These are phyloP conservation scores for Aphelinus atriplicis DNA, from an alignment of 1,140 invertebrate species.

Conservation along the genomic window DNA sequence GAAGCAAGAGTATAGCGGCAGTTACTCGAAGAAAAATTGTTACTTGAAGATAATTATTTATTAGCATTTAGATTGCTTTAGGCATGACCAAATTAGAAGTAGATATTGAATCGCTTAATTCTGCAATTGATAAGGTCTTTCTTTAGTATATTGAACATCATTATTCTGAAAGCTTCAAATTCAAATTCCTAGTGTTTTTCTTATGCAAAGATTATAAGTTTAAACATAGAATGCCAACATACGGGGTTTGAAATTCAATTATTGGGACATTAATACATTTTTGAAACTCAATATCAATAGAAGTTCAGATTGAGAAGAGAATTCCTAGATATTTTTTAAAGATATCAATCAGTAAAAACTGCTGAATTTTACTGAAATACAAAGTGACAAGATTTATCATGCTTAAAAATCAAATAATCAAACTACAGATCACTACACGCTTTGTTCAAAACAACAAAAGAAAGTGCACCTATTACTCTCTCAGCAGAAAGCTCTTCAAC, in stretches of 20 bases:
- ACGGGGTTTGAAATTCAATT: too few relatives aligned
- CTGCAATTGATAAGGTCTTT: not conserved
- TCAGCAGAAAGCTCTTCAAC: slow-evolving; percentile 22
- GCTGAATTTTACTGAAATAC: too few relatives aligned
- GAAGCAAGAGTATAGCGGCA: slow-evolving; percentile 17
- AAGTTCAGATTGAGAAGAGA: too few relatives aligned
- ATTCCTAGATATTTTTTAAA: too few relatives aligned
- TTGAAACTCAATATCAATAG: too few relatives aligned
- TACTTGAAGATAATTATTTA: not conserved
- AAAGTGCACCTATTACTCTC: slow-evolving; percentile 1
- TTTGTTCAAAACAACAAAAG: not conserved
- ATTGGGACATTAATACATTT: too few relatives aligned
- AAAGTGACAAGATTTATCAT: too few relatives aligned
- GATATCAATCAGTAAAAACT: too few relatives aligned
- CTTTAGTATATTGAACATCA: not conserved
- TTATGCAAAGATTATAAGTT: too few relatives aligned
- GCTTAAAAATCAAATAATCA: too few relatives aligned
- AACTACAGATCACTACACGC: not conserved
- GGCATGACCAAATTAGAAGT: slow-evolving; percentile 13
- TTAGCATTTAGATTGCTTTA: slow-evolving; percentile 3
- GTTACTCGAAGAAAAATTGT: slow-evolving; percentile 3
- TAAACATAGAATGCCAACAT: too few relatives aligned
- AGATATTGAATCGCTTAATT: slow-evolving; percentile 22
- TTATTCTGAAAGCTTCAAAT: not conserved
- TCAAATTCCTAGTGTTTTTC: too few relatives aligned